Evolutionary conservation across 1,140 invertebrate species (phyloP).

Genomic region (Carcinoscorpius rotundicauda): DNA sequence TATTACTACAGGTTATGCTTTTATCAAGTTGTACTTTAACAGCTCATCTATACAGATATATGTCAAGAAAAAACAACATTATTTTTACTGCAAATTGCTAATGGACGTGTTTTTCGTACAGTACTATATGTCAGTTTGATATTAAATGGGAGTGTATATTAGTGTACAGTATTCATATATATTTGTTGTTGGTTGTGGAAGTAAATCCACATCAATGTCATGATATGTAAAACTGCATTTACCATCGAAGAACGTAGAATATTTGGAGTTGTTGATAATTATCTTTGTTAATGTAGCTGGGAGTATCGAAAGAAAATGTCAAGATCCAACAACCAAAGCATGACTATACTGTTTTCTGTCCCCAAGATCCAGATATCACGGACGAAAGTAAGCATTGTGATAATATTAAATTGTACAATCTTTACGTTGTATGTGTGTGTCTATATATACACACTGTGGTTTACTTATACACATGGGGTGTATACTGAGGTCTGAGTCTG

Average conservation of each 20-base stretch:
- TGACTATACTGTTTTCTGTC: constrained; percentile 48
- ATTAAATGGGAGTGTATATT: neutral
- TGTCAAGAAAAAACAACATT: too few species aligned
- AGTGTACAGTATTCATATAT: too few species aligned
- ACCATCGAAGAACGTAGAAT: neutral
- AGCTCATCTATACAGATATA: too few species aligned
- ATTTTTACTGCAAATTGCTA: too few species aligned
- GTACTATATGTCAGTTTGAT: neutral
- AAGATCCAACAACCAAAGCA: constrained; percentile 56
- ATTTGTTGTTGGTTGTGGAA: neutral
- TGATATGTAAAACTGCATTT: neutral
- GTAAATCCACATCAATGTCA: neutral
- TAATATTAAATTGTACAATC: constrained; percentile 7
- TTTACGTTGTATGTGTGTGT: neutral
- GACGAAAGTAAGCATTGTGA: constrained; percentile 25
- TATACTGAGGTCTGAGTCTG: neutral
- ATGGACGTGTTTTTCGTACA: too few species aligned
- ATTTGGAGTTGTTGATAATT: constrained; percentile 7
- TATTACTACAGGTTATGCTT: too few species aligned
- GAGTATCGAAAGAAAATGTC: constrained; percentile 59
- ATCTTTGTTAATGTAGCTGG: constrained; percentile 40
- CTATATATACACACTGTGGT: neutral
- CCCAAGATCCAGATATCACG: constrained; percentile 39
- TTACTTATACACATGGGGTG: neutral
- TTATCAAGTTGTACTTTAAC: too few species aligned